Evolutionary conservation across 2,113 vertebrate genomes (phyloP).

Genomic region (Pygoscelis antarcticus): DNA sequence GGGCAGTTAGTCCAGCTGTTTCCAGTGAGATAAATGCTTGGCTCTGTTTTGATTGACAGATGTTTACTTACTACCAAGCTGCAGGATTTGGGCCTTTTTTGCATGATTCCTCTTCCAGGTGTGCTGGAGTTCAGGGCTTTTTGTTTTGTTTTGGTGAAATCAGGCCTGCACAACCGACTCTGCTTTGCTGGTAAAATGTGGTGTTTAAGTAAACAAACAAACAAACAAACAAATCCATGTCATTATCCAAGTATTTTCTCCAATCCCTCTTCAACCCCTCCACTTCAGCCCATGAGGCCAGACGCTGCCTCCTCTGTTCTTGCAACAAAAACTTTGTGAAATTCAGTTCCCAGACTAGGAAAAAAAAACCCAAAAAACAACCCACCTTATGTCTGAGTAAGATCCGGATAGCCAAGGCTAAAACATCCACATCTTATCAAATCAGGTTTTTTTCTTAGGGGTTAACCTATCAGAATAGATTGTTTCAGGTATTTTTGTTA

Average conservation of each 20-base stretch:
- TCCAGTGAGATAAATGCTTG: background rate
- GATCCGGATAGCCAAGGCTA: background rate
- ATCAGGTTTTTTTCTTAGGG: background rate
- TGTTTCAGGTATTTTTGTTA: background rate
- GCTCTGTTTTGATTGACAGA: background rate
- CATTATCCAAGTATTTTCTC: background rate
- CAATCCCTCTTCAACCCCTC: rapidly evolving
- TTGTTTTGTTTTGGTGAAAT: background rate
- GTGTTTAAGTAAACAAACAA: background rate
- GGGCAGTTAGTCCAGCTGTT: background rate
- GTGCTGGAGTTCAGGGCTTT: background rate
- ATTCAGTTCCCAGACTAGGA: background rate
- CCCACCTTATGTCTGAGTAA: background rate
- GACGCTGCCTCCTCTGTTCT: background rate
- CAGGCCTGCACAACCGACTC: background rate
- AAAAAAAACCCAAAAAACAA: background rate
- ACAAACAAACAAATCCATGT: background rate
- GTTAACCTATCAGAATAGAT: background rate
- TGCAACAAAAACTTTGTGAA: background rate
- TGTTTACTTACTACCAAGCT: background rate
- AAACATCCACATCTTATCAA: background rate
- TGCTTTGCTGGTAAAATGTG: background rate
- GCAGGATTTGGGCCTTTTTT: background rate
- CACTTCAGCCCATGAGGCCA: background rate
- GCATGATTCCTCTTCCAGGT: background rate